Base-by-base conservation (phyloP, 2,113 vertebrate species). In the Rhegmatorhina hoffmannsi region DNA sequence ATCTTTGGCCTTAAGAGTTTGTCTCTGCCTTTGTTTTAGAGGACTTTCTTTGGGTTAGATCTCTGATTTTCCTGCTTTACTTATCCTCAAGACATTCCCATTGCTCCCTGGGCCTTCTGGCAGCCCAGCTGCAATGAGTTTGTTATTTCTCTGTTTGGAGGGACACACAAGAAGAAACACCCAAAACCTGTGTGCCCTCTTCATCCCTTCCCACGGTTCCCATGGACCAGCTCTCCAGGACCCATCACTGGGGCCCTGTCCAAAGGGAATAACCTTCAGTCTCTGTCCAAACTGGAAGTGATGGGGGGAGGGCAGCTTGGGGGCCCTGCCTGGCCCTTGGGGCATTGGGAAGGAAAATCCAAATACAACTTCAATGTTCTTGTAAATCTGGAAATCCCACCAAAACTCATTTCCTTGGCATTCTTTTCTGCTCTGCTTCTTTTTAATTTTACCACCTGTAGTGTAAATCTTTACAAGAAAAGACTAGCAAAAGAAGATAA, bases 1-100 rank as follows among this genome's bases (percentile, higher is more conserved):
- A 96, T 95, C 94, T 97, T 97, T 97, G 95, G 94, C 95, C 96
- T 96, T 97, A 96, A 95, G 95, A 97, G 75, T 91, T 96, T 89
- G 62, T 87, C 75, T 95, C 87, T 96, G 84, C 91, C 58, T 88
- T 95, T 89, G 60, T 74, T 96, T 87, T 23, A 77, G 40, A 95
- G 66, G 59, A 82, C 53, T 86, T 86, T 92, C 91, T 92, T 95
- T 88, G 89, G 95, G 89, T 97, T 90, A 92, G 87, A 74, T 40
- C 75, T 91, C 87, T 58, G 87, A 28, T 84, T 96, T 93, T 72
- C 90, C 68, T 89, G 85, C 69, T 95, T 69, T 90, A 77, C 63
- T 81, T 85, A 36, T 85, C 55, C 73, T 90, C 40, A 69, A 80
- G 74, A 73, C 44, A 77, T 67, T 94, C 64, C 78, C 9, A 0